Percentiles rank a stretch among this genome's conserved stretches.
These are phyloP conservation scores for Antrozous pallidus DNA, from an alignment of 2,797 vertebrate genomes.

Conservation along the genomic window DNA sequence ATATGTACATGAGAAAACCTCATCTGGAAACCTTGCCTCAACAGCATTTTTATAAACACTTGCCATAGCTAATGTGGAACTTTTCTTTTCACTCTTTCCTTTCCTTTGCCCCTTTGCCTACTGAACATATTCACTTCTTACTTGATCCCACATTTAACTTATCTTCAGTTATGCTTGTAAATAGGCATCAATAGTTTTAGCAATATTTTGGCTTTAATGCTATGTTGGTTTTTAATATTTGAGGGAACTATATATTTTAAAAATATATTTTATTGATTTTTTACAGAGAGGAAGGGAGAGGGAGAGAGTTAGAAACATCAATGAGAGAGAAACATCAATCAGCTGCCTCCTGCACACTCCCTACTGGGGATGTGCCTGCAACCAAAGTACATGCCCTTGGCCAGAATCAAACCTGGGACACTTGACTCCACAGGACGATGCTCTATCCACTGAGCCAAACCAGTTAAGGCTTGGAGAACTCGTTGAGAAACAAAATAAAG, in stretches of 20 bases:
- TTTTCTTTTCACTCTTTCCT: not conserved
- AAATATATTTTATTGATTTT: too few relatives aligned
- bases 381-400: too few relatives aligned
- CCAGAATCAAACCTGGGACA: too few relatives aligned
- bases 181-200: not conserved
- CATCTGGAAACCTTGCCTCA: not conserved
- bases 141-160: not conserved
- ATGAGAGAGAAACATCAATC: too few relatives aligned
- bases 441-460: too few relatives aligned
- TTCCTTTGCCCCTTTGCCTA: not conserved
- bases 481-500: conserved; percentile 26
- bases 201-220: not conserved
- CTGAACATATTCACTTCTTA: not conserved
- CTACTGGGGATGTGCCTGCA: too few relatives aligned
- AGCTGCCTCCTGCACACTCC: too few relatives aligned
- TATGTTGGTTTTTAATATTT: conserved; percentile 34
- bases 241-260: not conserved
- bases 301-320: too few relatives aligned
- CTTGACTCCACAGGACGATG: too few relatives aligned
- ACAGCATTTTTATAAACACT: not conserved
- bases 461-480: not conserved
- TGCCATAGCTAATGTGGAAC: not conserved
- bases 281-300: too few relatives aligned
- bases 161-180: not conserved
- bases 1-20: not conserved